phyloP scores from a whole-genome alignment of 2,113 vertebrate genomes.

The Passerina amoena region DNA sequence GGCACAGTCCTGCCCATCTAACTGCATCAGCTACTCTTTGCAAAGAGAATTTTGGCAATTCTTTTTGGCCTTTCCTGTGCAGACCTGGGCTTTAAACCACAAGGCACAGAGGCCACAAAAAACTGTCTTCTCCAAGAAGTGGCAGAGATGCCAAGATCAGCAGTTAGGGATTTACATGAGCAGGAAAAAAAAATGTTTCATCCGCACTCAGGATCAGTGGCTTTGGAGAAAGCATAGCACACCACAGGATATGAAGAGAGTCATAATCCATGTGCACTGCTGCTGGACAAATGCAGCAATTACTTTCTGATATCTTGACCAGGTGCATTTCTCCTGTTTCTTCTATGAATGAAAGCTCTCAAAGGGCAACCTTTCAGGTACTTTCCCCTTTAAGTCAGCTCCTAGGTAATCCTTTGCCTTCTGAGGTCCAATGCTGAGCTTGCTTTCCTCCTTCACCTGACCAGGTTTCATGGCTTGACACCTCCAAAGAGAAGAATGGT shows the following conservation, averaged over 20 bases:
- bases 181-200: not conserved
- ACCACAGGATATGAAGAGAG: not conserved
- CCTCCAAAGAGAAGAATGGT: conserved; percentile 1
- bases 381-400: not conserved
- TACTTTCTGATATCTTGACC: not conserved
- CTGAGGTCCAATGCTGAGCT: not conserved
- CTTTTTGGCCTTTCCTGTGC: not conserved
- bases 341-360: not conserved
- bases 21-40: not conserved
- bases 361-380: not conserved
- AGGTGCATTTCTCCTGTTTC: not conserved
- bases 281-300: not conserved
- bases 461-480: conserved; percentile 66
- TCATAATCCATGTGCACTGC: not conserved
- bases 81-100: not conserved
- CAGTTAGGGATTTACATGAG: not conserved
- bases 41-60: not conserved
- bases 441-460: conserved; percentile 10
- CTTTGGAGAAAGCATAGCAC: not conserved
- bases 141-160: not conserved
- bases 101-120: not conserved
- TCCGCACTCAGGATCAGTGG: not conserved
- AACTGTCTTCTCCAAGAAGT: not conserved
- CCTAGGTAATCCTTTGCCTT: not conserved
- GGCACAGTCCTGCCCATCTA: not conserved